Conservation (phyloP, 2,797 vertebrate species). For the Phalloptychus januarius region DNA sequence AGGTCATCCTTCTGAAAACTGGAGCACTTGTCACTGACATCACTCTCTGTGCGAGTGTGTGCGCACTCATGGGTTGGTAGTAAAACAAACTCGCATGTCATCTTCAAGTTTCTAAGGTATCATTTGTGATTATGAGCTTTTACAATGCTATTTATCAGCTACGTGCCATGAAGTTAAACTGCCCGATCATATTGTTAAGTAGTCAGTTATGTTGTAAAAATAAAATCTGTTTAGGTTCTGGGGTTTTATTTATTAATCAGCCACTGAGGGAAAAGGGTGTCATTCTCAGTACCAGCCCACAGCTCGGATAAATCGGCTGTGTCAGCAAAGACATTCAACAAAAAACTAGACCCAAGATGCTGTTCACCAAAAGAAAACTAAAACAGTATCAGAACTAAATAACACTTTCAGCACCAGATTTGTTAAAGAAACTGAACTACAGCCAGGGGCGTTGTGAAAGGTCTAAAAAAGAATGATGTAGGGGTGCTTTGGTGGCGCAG, state of each 20-base stretch:
- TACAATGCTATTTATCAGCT: conserved; percentile 11
- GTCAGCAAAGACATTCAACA: neutral
- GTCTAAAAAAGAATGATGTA: neutral
- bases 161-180: neutral
- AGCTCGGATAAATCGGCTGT: neutral
- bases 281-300: neutral
- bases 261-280: neutral
- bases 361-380: neutral
- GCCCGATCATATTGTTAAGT: neutral
- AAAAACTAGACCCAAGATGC: neutral
- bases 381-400: neutral
- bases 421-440: neutral
- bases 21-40: conserved; percentile 42
- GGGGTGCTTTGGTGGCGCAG: too few relatives aligned
- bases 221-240: neutral
- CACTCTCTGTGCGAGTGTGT: neutral
- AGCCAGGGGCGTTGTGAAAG: neutral
- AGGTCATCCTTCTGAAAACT: conserved; percentile 51
- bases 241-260: neutral
- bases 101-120: conserved; percentile 36
- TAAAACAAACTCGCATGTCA: conserved; percentile 27
- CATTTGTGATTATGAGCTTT: conserved; percentile 18
- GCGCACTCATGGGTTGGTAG: conserved; percentile 27
- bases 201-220: neutral
- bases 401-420: neutral